A percentile compares a stretch with the other conserved stretches of the same genome.
These are phyloP conservation scores for Fistularia commersonii DNA, from an alignment of 2,797 vertebrate species.

Conservation along the genomic window DNA sequence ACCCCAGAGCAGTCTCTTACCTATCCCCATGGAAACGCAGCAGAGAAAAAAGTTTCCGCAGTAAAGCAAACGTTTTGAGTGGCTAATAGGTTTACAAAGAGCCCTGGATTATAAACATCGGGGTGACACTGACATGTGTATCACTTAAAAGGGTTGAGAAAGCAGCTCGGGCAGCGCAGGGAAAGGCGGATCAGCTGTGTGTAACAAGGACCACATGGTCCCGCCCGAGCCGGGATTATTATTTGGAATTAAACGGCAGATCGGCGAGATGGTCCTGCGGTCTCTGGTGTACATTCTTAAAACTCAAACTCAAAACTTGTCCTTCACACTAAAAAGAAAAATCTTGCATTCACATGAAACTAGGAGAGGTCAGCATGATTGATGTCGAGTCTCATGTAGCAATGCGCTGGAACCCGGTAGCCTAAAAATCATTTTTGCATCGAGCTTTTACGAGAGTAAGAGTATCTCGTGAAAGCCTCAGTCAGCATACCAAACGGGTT, in stretches of 20 bases:
- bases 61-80: slow-evolving; percentile 40
- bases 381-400: too few species aligned
- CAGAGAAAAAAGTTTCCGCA: slow-evolving; percentile 40
- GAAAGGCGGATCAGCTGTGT: slow-evolving; percentile 51
- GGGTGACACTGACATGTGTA: slow-evolving; percentile 54
- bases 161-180: slow-evolving; percentile 35
- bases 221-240: slow-evolving; percentile 50
- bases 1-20: slow-evolving; percentile 6
- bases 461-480: too few species aligned
- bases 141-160: slow-evolving; percentile 51
- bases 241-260: slow-evolving; percentile 55
- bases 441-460: too few species aligned
- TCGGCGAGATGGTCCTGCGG: slow-evolving; percentile 30
- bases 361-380: too few species aligned
- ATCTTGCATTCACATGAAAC: too few species aligned
- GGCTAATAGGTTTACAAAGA: slow-evolving; percentile 51
- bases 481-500: too few species aligned
- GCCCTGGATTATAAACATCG: slow-evolving; percentile 56
- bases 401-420: too few species aligned
- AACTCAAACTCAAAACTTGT: too few species aligned
- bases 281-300: slow-evolving; percentile 48
- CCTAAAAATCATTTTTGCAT: too few species aligned
- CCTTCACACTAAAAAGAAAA: too few species aligned
- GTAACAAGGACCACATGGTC: slow-evolving; percentile 63
- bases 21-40: slow-evolving; percentile 20